Base-by-base conservation (phyloP, 2,113 vertebrate species). In the Mus pahari region DNA sequence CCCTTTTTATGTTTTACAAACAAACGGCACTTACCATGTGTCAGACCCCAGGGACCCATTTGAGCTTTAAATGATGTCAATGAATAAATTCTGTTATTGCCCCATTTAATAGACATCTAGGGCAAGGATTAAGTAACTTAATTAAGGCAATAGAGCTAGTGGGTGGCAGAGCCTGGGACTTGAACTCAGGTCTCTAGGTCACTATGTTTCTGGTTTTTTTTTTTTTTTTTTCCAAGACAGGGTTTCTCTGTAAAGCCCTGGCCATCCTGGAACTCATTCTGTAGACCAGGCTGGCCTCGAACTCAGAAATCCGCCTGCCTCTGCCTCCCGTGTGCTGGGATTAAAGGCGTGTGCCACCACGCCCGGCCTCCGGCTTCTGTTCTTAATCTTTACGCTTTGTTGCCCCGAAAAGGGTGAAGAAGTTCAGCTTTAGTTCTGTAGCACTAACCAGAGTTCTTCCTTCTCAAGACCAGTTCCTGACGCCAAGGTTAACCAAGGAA, bases 131-230 rank as follows among this genome's bases (percentile, higher is more conserved):
- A 92, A 78, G 45, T 70, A 48, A 91, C 19, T 89, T 92, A 7
- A 88, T n/a, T 48, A 86, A 79, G 33, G 70, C 84, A 75, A 90
- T 86, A 91, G 4, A 94, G 50, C 53, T 79, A 82, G 11, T 79
- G 28, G 68, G 19, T 26, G 14, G 20, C 17, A 81, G 62, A 74
- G 74, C 55, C 28, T 83, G 28, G 48, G 26, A 89, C 90, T 66
- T 45, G 55, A 95, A 92, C 28, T 55, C 48, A 88, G 9, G 36
- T 26, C 31, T 55, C 48, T 78, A 11, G 33, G 6, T 75, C 64
- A 71, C 36, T 50, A 45, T 91, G 84, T 79, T 48, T 31, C 48
- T 84, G 10, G 42, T 79, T n/a, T 92, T 79, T 58, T 58, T 58
- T 58, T 4, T 58, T 58, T 58, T 53, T 53, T 13, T 53, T 48